These are phyloP conservation scores for Agelas oroides DNA, from an alignment of 37 sponge, comb jelly and placozoan genomes.

Conservation along the genomic window DNA sequence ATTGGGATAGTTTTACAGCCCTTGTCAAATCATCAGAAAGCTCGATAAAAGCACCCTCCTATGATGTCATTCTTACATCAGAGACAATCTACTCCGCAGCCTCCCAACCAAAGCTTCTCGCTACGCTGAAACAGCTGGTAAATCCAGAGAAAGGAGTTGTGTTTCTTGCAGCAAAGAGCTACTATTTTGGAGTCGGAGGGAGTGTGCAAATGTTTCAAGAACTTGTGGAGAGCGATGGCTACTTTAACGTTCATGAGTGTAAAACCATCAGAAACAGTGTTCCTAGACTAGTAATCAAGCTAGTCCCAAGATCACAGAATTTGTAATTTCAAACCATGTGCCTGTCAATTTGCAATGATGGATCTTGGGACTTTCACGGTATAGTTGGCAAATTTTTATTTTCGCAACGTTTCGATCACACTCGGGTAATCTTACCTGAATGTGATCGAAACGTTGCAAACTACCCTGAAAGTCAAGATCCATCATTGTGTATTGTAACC, in stretches of 20 bases:
- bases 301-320: not conserved
- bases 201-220: conserved; percentile 71
- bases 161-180: conserved; percentile 86
- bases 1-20: conserved; percentile 58
- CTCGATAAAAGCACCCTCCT: not conserved
- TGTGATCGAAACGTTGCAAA: no score
- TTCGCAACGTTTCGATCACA: no score
- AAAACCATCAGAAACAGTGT: conserved; percentile 20
- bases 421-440: no score
- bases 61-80: conserved; percentile 92
- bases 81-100: conserved; percentile 90
- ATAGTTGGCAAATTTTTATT: no score
- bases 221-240: conserved; percentile 63
- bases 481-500: no score
- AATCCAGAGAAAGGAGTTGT: conserved; percentile 53
- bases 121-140: conserved; percentile 60
- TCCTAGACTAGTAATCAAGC: conserved; percentile 39
- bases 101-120: conserved; percentile 72
- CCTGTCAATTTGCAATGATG: no score
- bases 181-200: conserved; percentile 98
- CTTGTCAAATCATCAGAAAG: not conserved
- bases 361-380: no score
- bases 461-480: no score
- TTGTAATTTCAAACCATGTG: no score
- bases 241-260: conserved; percentile 39